Evolutionary conservation across 1,140 invertebrate genomes (phyloP), one percentile per base, ranked within the genome.

Genomic region (Panonychus citri): DNA sequence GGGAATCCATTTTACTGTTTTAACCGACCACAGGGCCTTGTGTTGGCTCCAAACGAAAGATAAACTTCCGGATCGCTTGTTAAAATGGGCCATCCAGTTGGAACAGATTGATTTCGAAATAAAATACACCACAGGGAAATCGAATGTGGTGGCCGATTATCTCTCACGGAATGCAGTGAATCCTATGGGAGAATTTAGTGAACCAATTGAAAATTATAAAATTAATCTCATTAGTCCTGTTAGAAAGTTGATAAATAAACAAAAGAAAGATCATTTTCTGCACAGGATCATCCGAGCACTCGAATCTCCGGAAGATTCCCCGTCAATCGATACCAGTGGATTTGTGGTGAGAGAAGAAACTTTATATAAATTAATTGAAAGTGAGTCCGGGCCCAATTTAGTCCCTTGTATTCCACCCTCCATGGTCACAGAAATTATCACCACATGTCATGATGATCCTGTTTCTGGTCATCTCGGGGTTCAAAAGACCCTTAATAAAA

Each of bases 21-120:
- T 5, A 5, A 34, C 30, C 30, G 30, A 34, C 12, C 30, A 34
- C 30, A 4, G 12, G 12, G 30, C 30, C 30, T 12, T 46, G 7
- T 46, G 50, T 27, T 37, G 30, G 26, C 10, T 52, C 21, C 24
- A 17, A 19, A 26, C 26, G 10, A 52, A 52, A 26, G 26, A 24
- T 30, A 27, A 37, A 52, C 12, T 52, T 2, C 26, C 50, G 12
- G 30, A 37, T 26, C 19, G 50, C 1, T 40, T 65, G 19, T 53
- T 49, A 17, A 40, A 60, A 30, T 66, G 65, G 63, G 52, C 59
- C 1, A 24, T 60, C 1, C 51, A 60, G 39, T 42, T 66, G 15
- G 34, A 61, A 42, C 53, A 62, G 19, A 62, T 52, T 54, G 50
- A 60, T 3, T 63, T 57, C 17, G 51, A 58, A 8, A 56, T 65